A percentile compares a stretch with the other conserved stretches of the same genome.
These are phyloP conservation scores for Cyclopterus lumpus DNA, from an alignment of 2,797 vertebrate genomes.

Conservation along the genomic window DNA sequence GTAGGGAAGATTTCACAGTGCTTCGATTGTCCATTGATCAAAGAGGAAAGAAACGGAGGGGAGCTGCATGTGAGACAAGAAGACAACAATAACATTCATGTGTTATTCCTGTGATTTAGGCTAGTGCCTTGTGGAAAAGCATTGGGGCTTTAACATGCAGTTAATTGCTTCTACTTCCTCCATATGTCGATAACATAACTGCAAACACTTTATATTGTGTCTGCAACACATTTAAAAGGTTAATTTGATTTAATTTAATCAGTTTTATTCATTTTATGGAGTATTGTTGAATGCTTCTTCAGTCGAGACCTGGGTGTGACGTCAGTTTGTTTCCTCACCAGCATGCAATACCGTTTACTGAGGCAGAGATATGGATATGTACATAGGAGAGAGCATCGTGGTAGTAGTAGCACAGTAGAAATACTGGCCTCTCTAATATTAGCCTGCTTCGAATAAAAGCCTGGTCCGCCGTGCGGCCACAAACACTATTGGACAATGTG, in stretches of 20 bases:
- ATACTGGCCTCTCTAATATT: background rate
- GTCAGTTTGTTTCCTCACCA: background rate
- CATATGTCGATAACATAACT: background rate
- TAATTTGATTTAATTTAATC: background rate
- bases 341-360: background rate
- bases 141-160: background rate
- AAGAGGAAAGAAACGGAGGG: background rate
- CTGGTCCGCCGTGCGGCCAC: background rate
- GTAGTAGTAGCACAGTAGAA: background rate
- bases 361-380: background rate
- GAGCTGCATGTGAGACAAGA: conserved; percentile 14
- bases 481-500: background rate
- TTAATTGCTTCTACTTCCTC: background rate
- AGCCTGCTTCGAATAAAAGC: background rate
- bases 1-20: conserved; percentile 60
- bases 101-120: background rate
- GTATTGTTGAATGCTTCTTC: background rate
- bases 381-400: background rate
- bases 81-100: background rate
- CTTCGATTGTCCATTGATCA: conserved; percentile 40
- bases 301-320: background rate
- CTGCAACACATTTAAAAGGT: background rate
- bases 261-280: background rate
- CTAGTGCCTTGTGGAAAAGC: background rate
- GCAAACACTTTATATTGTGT: background rate